Conservation (phyloP, 2,888 invertebrate genomes). For the Alloplasta piceator region DNA sequence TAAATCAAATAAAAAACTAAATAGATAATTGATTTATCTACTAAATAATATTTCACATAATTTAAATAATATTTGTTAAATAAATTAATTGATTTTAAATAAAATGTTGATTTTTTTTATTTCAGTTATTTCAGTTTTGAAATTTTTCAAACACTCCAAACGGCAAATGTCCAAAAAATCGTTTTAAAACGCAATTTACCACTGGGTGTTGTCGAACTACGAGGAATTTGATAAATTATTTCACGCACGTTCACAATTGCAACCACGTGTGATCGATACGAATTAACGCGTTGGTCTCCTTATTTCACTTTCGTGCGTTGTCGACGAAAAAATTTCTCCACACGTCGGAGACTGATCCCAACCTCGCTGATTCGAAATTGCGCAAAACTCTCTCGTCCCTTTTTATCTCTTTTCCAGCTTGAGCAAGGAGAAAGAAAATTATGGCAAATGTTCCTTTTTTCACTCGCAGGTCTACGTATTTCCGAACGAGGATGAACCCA, state of each 20-base stretch:
- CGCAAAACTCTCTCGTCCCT: slow-evolving; percentile 8
- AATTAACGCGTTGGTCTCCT: slow-evolving; percentile 34
- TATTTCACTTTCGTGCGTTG: slow-evolving; percentile 7
- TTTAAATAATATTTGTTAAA: too few relatives aligned
- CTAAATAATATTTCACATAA: too few relatives aligned
- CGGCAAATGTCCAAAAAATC: too few relatives aligned
- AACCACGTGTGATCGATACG: slow-evolving; percentile 44
- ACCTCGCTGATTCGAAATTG: slow-evolving; percentile 19
- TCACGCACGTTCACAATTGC: slow-evolving; percentile 57
- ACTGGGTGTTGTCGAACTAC: slow-evolving; percentile 17
- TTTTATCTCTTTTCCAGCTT: slow-evolving; percentile 4
- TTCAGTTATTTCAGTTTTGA: too few relatives aligned
- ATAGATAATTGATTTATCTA: too few relatives aligned
- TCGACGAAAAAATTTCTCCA: slow-evolving; percentile 35
- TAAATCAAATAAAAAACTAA: too few relatives aligned
- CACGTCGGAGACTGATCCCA: background rate
- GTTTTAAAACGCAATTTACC: background rate
- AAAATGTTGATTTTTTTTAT: too few relatives aligned
- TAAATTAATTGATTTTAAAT: too few relatives aligned
- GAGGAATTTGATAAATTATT: slow-evolving; percentile 61
- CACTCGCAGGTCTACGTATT: slow-evolving; percentile 77
- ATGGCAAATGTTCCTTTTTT: slow-evolving; percentile 33
- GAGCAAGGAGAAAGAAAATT: slow-evolving; percentile 4
- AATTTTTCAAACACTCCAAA: too few relatives aligned
- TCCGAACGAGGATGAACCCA: slow-evolving; percentile 82